Evolutionary conservation across 2,888 invertebrate species (phyloP), one percentile per base, ranked within the genome.

Genomic region (Scelioninae gen. 2): DNA sequence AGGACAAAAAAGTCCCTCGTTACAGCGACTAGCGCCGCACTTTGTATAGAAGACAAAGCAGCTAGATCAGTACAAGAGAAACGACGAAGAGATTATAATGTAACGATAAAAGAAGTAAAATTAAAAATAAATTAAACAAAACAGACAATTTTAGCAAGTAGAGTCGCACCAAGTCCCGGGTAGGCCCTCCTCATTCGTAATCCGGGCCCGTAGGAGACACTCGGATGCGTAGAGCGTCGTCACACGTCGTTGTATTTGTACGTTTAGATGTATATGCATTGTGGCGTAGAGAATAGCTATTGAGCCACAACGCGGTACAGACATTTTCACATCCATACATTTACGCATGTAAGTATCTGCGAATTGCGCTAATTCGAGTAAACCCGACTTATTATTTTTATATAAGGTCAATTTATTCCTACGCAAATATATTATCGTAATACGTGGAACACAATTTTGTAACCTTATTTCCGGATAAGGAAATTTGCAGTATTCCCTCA

Each of bases 241-340:
- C 81, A 81, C 78, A 78, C 81, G 81, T 81, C 81, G 81, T 84
- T 84, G 83, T 82, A 84, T 83, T 84, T 84, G 81, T 84, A 84
- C 84, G 82, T 83, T 71, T 84, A 83, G 82, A 76, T 82, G 78
- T 84, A 81, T 82, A 82, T 80, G 83, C 78, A 81, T 79, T 82
- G 82, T 82, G 83, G 80, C 79, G 79, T 83, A 84, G 84, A 76
- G 79, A 82, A 78, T 83, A 83, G 83, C 76, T 78, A 81, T 78
- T 78, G 75, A 79, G 57, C 74, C 74, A 77, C 73, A 76, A 68
- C 64, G 75, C 65, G 52, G 28, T 73, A 74, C 68, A 70, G 37
- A 60, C 68, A 74, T 71, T 70, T 68, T 67, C 65, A 68, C 69
- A 71, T 9, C 57, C 46, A 65, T 58, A 71, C 61, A 52, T 22